Conservation (phyloP, 1,140 invertebrate genomes). For the Latrodectus geometricus region DNA sequence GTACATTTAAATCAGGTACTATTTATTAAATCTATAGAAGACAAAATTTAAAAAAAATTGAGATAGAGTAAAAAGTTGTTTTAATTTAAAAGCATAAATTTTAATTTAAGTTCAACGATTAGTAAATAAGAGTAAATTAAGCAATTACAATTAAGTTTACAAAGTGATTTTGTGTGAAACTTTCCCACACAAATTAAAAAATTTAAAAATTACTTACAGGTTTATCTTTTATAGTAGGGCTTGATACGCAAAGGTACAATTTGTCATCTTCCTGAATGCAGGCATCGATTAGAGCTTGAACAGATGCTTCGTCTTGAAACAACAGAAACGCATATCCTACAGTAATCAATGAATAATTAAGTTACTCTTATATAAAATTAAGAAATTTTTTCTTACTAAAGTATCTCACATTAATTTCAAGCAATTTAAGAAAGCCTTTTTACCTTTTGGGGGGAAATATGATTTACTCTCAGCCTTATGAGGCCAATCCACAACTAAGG, state of each 20-base stretch:
- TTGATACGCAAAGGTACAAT: conserved; percentile 96
- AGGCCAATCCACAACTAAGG: conserved; percentile 98
- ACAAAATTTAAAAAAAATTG: too few relatives aligned
- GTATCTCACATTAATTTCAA: too few relatives aligned
- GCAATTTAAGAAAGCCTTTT: not conserved
- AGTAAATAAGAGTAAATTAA: too few relatives aligned
- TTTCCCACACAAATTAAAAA: not conserved
- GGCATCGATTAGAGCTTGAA: conserved; percentile 95
- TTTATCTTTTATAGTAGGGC: conserved; percentile 99
- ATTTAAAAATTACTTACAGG: conserved; percentile 72
- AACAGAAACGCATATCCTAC: conserved; percentile 76
- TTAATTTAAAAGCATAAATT: too few relatives aligned
- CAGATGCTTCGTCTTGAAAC: conserved; percentile 94
- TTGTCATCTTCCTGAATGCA: conserved; percentile 99
- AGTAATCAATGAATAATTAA: not conserved
- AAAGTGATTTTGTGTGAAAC: not conserved
- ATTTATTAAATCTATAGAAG: too few relatives aligned
- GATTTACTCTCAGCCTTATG: conserved; percentile 99
- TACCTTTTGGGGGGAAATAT: conserved; percentile 94
- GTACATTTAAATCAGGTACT: too few relatives aligned
- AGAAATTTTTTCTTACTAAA: too few relatives aligned
- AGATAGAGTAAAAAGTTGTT: too few relatives aligned
- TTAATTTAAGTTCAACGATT: too few relatives aligned
- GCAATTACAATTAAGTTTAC: not conserved
- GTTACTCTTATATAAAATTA: too few relatives aligned